Evolutionary conservation across 2,113 vertebrate species (phyloP).

Genomic region (Lagopus muta): DNA sequence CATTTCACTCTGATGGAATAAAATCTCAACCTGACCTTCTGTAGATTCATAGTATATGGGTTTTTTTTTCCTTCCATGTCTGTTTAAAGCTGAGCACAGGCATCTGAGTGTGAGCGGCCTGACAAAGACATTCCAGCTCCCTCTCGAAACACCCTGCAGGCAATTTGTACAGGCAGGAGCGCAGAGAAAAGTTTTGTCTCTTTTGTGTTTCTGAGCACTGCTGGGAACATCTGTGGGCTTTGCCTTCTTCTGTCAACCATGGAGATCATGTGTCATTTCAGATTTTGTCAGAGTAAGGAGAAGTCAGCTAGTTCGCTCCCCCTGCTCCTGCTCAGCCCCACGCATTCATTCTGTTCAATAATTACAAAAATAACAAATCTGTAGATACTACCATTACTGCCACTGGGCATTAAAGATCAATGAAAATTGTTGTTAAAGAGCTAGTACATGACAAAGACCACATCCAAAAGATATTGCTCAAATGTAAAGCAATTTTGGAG

Average conservation of each 20-base stretch:
- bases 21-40: background rate
- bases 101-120: conserved; percentile 42
- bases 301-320: background rate
- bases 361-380: background rate
- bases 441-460: background rate
- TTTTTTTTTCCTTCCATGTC: background rate
- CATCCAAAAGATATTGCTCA: background rate
- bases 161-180: conserved; percentile 55
- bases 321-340: background rate
- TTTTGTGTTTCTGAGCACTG: conserved; percentile 35
- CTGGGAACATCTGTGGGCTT: conserved; percentile 55
- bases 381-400: background rate
- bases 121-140: conserved; percentile 51
- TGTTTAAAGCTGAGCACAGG: conserved; percentile 22
- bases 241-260: conserved; percentile 27
- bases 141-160: conserved; percentile 42
- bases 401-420: background rate
- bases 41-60: background rate
- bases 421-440: background rate
- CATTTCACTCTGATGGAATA: background rate
- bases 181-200: conserved; percentile 61
- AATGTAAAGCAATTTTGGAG: rapidly evolving
- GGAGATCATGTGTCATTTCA: conserved; percentile 40
- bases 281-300: conserved; percentile 28
- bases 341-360: background rate